These are phyloP conservation scores for Pedicia rivosa DNA, from an alignment of 2,888 invertebrate species.

Conservation along the genomic window DNA sequence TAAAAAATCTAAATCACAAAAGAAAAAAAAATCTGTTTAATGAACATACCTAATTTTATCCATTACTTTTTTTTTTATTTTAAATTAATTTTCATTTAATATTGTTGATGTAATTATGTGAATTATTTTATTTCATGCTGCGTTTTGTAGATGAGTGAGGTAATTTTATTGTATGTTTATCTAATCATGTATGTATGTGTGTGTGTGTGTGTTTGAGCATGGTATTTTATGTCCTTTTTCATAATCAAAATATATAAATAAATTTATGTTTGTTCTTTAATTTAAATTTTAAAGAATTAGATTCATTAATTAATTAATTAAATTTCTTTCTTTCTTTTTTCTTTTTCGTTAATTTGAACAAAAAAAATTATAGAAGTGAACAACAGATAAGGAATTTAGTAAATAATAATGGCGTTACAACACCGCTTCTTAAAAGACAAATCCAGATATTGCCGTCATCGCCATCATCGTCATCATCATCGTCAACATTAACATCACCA, in stretches of 20 bases:
- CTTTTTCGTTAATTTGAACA: too few species aligned
- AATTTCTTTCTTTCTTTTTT: neutral
- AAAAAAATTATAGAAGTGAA: slow-evolving; percentile 1
- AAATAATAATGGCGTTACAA: slow-evolving; percentile 3
- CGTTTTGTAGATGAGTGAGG: slow-evolving; percentile 27
- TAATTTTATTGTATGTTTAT: slow-evolving; percentile 14
- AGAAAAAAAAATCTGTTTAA: neutral
- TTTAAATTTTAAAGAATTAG: too few species aligned
- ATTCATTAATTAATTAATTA: too few species aligned
- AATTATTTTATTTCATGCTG: slow-evolving; percentile 27
- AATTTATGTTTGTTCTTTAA: too few species aligned
- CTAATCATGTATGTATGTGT: neutral
- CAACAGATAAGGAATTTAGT: slow-evolving; percentile 1
- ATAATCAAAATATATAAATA: too few species aligned
- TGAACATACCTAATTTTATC: slow-evolving; percentile 1
- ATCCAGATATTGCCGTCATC: too few species aligned
- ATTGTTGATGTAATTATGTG: neutral
- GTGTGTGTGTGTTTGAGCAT: too few species aligned
- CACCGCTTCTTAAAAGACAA: too few species aligned
- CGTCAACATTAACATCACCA: slow-evolving; percentile 1
- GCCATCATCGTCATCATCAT: neutral
- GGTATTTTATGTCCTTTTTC: too few species aligned
- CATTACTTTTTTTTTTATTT: neutral
- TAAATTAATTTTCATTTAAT: neutral
- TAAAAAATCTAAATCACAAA: too few species aligned